phyloP scores from a whole-genome alignment of 2,797 vertebrate species.

The Chiroxiphia lanceolata region DNA sequence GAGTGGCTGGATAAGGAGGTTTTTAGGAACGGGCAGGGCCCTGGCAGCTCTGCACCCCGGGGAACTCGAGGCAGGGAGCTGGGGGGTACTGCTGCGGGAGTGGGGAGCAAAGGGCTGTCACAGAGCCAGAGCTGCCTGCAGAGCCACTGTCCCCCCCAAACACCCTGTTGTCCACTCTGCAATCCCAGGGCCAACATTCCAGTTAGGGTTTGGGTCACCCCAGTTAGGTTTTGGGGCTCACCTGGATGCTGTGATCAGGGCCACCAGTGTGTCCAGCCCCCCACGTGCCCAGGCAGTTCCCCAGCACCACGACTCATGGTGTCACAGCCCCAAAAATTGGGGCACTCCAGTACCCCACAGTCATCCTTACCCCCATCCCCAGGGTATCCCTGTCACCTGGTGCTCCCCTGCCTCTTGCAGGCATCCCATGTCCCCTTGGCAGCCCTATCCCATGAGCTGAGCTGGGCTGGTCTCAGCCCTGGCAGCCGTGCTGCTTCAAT shows the following conservation, averaged over 20 bases:
- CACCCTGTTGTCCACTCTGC: background rate
- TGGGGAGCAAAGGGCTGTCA: background rate
- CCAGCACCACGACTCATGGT: accelerated
- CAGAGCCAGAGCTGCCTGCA: accelerated
- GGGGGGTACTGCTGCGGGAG: background rate
- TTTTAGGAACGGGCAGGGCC: accelerated
- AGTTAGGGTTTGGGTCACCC: background rate
- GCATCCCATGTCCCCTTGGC: accelerated
- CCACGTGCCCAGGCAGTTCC: accelerated
- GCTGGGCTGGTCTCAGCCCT: background rate
- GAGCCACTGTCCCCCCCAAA: accelerated
- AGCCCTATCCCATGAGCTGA: background rate
- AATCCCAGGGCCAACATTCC: background rate
- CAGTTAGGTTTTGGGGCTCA: background rate
- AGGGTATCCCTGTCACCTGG: background rate
- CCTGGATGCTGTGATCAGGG: background rate
- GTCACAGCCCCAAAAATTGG: background rate
- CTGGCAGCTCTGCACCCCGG: background rate
- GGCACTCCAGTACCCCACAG: accelerated
- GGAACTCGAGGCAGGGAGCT: background rate
- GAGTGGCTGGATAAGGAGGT: accelerated
- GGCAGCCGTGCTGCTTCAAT: background rate
- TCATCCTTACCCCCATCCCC: accelerated
- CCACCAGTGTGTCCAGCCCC: accelerated
- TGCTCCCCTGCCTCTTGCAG: background rate